Percentiles rank a stretch among this genome's conserved stretches.
Conservation (phyloP, 2,113 vertebrate genomes). For the Rhinolophus sinicus region DNA sequence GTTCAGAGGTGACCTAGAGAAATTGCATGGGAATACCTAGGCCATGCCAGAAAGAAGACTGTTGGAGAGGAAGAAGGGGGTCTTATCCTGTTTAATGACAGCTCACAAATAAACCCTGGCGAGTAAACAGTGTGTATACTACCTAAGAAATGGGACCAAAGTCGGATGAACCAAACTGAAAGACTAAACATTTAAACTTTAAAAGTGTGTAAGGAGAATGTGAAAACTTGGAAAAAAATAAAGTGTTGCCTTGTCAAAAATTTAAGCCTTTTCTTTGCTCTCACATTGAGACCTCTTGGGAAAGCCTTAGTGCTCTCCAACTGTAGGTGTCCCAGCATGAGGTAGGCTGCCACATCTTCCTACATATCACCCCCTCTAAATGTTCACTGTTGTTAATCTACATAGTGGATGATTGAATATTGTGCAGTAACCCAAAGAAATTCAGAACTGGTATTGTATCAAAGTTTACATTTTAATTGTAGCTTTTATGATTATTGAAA, state of each 20-base stretch:
- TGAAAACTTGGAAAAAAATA: conserved; percentile 15
- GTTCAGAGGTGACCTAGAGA: not conserved
- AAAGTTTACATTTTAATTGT: not conserved
- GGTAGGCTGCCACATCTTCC: not conserved
- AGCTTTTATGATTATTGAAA: not conserved
- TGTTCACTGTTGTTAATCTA: not conserved
- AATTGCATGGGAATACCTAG: not conserved
- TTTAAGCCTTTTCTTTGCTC: conserved; percentile 1
- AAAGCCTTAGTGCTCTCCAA: not conserved
- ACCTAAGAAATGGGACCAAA: not conserved
- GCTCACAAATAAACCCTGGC: not conserved
- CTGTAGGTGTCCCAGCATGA: not conserved
- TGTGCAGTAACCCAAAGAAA: not conserved
- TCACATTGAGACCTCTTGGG: not conserved
- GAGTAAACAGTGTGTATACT: not conserved
- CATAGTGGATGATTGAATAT: not conserved
- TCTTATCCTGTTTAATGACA: not conserved
- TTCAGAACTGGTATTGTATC: not conserved
- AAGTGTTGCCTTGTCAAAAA: not conserved
- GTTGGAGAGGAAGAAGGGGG: not conserved
- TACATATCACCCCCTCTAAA: not conserved
- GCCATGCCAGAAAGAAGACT: not conserved
- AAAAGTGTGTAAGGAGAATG: not conserved
- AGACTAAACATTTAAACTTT: not conserved
- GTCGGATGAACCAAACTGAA: not conserved